Percentiles rank a stretch among this genome's conserved stretches.
Conservation (phyloP, 2,113 vertebrate genomes). For the Charadrius vociferus region DNA sequence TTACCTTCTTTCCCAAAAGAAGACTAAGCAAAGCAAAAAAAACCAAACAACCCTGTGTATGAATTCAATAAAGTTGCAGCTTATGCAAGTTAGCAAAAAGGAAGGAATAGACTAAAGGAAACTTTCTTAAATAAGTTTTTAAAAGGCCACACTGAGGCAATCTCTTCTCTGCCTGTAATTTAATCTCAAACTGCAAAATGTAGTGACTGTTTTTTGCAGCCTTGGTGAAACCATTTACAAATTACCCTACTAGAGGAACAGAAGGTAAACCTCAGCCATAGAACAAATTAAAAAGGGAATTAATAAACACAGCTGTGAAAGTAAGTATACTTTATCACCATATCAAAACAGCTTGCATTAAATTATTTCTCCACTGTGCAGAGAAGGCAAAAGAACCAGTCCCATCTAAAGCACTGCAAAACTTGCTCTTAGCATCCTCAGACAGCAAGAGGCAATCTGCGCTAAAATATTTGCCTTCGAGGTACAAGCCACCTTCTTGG, state of each 20-base stretch:
- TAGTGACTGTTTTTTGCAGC: background rate
- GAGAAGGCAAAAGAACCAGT: background rate
- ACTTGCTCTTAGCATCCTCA: background rate
- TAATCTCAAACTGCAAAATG: background rate
- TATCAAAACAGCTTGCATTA: accelerated
- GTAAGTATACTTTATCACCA: too few species aligned
- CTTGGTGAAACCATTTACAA: background rate
- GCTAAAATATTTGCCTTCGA: background rate
- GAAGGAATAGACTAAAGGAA: background rate
- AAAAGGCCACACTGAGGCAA: background rate
- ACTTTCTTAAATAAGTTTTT: background rate
- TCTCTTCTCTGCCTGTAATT: background rate
- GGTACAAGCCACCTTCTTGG: background rate
- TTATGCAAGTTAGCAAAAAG: background rate
- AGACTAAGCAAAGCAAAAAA: background rate
- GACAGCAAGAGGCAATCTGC: background rate
- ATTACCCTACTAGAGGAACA: background rate
- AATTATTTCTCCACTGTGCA: background rate
- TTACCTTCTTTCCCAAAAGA: background rate
- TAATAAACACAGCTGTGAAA: background rate
- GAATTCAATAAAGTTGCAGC: background rate
- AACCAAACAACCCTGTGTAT: accelerated
- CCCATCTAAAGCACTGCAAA: background rate
- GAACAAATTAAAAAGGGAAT: background rate
- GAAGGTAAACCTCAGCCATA: background rate